phyloP scores from a whole-genome alignment of 2,888 invertebrate species.

The Opisthograptis luteolata region DNA sequence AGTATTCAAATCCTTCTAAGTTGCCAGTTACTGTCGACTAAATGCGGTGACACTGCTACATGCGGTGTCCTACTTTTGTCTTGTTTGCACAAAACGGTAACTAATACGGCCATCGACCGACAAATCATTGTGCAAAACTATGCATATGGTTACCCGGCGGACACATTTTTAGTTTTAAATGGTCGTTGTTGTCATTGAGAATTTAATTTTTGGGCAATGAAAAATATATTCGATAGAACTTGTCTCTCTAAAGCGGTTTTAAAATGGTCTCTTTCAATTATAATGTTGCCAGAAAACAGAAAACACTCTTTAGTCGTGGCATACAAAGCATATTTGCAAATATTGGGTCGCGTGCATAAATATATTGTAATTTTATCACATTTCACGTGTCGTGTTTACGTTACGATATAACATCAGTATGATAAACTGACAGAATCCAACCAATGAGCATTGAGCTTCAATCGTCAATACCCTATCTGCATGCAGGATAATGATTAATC shows the following conservation, averaged over 20 bases:
- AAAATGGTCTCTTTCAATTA: too few relatives aligned
- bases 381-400: background rate
- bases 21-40: slow-evolving; percentile 42
- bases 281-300: too few relatives aligned
- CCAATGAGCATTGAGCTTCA: too few relatives aligned
- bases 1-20: too few relatives aligned
- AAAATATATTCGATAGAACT: too few relatives aligned
- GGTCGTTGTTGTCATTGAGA: too few relatives aligned
- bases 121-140: slow-evolving; percentile 41
- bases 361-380: too few relatives aligned
- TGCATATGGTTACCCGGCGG: slow-evolving; percentile 3
- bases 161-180: slow-evolving; percentile 5
- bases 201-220: too few relatives aligned
- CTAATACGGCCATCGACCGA: slow-evolving; percentile 55
- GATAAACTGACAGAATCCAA: background rate
- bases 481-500: background rate
- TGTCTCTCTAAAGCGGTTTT: too few relatives aligned
- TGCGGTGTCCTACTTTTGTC: slow-evolving; percentile 55
- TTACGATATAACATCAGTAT: background rate
- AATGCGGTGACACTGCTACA: slow-evolving; percentile 42
- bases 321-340: too few relatives aligned
- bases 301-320: too few relatives aligned
- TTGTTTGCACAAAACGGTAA: slow-evolving; percentile 67
- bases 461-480: background rate
- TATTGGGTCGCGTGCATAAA: too few relatives aligned